Percentiles rank a stretch among this genome's conserved stretches.
Conservation (phyloP, 2,888 invertebrate genomes). For the Rhagophthalmus giganteus region DNA sequence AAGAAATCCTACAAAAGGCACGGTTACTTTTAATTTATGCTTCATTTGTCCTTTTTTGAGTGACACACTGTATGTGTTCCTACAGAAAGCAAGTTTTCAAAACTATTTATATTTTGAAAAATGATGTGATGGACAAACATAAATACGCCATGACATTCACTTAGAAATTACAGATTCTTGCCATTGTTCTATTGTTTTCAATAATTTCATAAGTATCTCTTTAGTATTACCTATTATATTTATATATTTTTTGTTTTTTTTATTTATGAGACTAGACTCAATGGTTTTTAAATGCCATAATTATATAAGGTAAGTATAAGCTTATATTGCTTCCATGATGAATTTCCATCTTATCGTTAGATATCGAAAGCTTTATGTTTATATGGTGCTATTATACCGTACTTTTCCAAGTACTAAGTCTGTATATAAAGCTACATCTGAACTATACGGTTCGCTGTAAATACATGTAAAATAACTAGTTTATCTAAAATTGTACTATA, state of each 20-base stretch:
- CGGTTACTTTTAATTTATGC: too few relatives aligned
- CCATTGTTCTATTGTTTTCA: slow-evolving; percentile 11
- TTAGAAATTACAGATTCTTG: too few relatives aligned
- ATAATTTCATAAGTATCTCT: slow-evolving; percentile 7
- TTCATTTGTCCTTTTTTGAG: too few relatives aligned
- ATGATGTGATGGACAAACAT: too few relatives aligned
- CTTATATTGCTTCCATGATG: slow-evolving; percentile 20
- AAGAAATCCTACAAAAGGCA: too few relatives aligned
- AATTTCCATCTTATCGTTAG: slow-evolving; percentile 10
- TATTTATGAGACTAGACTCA: slow-evolving; percentile 24
- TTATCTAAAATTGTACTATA: too few relatives aligned
- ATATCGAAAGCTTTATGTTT: slow-evolving; percentile 12
- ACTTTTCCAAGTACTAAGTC: slow-evolving; percentile 20
- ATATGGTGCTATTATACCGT: slow-evolving; percentile 24
- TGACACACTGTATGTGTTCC: too few relatives aligned
- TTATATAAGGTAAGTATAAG: slow-evolving; percentile 42
- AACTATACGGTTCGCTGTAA: slow-evolving; percentile 27
- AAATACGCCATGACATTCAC: too few relatives aligned
- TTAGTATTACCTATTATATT: slow-evolving; percentile 15
- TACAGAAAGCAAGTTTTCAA: too few relatives aligned
- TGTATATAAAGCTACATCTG: too few relatives aligned
- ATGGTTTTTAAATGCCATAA: slow-evolving; percentile 45
- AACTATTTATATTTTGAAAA: too few relatives aligned
- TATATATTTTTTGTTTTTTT: slow-evolving; percentile 23
- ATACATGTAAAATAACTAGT: slow-evolving; percentile 23